Conservation (phyloP, 2,888 invertebrate genomes). For the Dicyrtomina minuta region DNA sequence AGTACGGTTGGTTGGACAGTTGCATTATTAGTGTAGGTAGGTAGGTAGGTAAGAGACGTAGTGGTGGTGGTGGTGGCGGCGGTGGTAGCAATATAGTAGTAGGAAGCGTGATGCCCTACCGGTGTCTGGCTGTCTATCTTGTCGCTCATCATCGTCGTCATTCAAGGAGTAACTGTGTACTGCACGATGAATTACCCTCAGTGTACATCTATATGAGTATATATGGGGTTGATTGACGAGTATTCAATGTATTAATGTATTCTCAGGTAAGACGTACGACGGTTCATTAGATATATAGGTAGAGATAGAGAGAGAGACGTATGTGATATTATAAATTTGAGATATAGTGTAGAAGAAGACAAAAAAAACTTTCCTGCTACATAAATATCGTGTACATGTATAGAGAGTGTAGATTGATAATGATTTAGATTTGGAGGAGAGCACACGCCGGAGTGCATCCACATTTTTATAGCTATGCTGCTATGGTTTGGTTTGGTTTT, state of each 20-base stretch:
- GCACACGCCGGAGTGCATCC: constrained; percentile 21
- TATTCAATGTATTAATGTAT: no score
- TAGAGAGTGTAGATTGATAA: not conserved
- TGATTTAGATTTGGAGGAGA: constrained; percentile 3
- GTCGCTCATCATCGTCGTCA: constrained; percentile 31
- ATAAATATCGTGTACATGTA: no score
- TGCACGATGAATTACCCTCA: not conserved
- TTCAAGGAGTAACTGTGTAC: constrained; percentile 7
- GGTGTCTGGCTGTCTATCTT: constrained; percentile 30
- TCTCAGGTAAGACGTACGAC: no score
- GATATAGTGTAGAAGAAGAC: not conserved
- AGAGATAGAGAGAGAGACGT: no score
- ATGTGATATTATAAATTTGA: no score
- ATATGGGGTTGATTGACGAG: no score
- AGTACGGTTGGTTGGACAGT: constrained; percentile 31
- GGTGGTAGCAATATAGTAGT: no score
- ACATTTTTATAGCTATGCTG: not conserved
- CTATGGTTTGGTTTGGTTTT: not conserved
- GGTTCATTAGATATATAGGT: no score
- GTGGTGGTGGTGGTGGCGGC: no score
- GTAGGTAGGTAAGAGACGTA: no score
- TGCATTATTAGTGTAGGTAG: constrained; percentile 29
- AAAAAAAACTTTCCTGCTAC: no score
- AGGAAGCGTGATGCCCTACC: constrained; percentile 30
- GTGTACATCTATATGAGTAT: not conserved